A percentile compares a stretch with the other conserved stretches of the same genome.
phyloP scores from a whole-genome alignment of 2,797 vertebrate genomes.

The Catamblyrhynchus diadema region DNA sequence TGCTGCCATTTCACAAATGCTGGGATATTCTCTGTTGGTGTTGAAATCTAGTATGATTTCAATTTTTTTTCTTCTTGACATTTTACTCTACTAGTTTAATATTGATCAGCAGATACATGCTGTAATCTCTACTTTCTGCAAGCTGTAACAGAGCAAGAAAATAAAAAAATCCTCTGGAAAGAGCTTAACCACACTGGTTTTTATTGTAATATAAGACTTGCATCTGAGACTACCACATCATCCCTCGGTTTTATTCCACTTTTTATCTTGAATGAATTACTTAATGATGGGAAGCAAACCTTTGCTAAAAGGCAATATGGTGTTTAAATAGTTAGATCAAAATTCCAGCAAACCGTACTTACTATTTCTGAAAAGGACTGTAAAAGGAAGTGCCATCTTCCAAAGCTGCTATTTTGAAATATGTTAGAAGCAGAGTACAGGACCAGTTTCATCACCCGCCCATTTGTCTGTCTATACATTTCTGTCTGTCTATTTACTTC shows the following conservation, averaged over 20 bases:
- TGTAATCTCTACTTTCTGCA: constrained; percentile 23
- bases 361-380: constrained; percentile 15
- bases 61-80: constrained; percentile 43
- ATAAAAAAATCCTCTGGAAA: background rate
- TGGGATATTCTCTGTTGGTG: constrained; percentile 59
- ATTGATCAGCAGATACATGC: constrained; percentile 59
- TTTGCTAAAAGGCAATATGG: constrained; percentile 28
- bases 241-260: constrained; percentile 3
- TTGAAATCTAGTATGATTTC: constrained; percentile 59
- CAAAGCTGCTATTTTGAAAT: constrained; percentile 35
- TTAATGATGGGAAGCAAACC: constrained; percentile 25
- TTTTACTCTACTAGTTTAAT: constrained; percentile 59
- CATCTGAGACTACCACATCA: background rate
- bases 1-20: constrained; percentile 49
- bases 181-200: background rate
- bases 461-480: background rate
- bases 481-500: background rate
- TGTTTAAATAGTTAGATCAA: constrained; percentile 33
- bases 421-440: background rate
- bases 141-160: constrained; percentile 5
- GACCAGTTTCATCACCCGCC: background rate
- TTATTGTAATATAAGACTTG: constrained; percentile 31
- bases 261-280: constrained; percentile 20
- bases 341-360: constrained; percentile 1
- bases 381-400: background rate